Evolutionary conservation across 2,797 vertebrate species (phyloP).

Genomic region (Notamacropus eugenii): DNA sequence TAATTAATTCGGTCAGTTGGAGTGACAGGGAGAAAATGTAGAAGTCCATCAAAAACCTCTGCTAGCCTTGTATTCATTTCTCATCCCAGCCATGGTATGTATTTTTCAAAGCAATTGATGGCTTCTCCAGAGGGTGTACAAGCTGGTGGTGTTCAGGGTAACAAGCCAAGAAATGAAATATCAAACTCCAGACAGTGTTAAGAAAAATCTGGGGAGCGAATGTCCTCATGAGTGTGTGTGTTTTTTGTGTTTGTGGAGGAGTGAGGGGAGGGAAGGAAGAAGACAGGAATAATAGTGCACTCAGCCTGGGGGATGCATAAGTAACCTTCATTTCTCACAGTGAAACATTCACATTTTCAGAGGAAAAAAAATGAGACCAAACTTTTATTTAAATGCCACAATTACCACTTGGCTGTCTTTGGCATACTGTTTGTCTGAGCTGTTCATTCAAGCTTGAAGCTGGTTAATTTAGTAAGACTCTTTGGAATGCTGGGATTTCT

Average conservation of each 20-base stretch:
- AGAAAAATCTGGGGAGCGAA: background rate
- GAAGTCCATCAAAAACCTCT: conserved; percentile 66
- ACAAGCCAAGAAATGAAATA: conserved; percentile 59
- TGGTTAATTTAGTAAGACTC: conserved; percentile 81
- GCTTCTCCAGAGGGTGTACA: background rate
- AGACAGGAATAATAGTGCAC: conserved; percentile 40
- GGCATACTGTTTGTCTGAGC: conserved; percentile 72
- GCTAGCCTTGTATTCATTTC: conserved; percentile 46
- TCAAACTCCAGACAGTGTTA: conserved; percentile 8
- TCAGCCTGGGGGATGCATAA: conserved; percentile 43
- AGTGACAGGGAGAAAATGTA: conserved; percentile 64
- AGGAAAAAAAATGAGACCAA: conserved; percentile 68
- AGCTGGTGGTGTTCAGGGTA: background rate
- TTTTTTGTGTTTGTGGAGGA: conserved; percentile 48
- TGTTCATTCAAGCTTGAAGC: conserved; percentile 80
- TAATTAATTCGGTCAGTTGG: conserved; percentile 77
- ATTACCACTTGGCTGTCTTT: conserved; percentile 74
- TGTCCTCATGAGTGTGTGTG: conserved; percentile 27
- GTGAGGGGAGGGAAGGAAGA: conserved; percentile 4
- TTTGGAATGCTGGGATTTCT: conserved; percentile 75
- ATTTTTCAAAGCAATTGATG: conserved; percentile 36
- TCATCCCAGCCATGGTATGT: conserved; percentile 43
- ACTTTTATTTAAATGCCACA: conserved; percentile 77
- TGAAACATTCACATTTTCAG: conserved; percentile 65
- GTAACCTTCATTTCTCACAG: conserved; percentile 69